Base-by-base conservation (phyloP, 2,113 vertebrate species). In the Oophaga pumilio region DNA sequence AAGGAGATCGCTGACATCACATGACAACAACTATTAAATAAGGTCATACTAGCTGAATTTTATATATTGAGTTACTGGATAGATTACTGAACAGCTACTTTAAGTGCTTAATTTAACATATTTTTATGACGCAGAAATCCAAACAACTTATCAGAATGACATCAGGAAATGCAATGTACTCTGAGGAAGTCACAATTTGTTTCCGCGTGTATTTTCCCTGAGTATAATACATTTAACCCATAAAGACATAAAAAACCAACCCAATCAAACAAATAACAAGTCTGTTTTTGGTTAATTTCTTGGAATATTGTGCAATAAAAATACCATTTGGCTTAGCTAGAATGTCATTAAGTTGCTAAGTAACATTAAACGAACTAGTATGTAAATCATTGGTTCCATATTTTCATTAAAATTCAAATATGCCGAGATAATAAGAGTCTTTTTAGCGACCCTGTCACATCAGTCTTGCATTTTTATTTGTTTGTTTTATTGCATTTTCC, bases 231-330 rank as follows among this genome's bases (percentile, higher is more conserved):
- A 74, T 22, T 13, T 73, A 57, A 74, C 71, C 26, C 52, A 71
- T 33, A 28, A 56, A 28, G 60, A 24, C 24, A 73, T 73, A 69
- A 68, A 87, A 66, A 56, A 68, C 53, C 2, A 5, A 43, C 43
- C 17, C 26, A 26, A 43, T 74, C 17, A 73, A 81, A 49, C 26
- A 60, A n/a, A 62, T 24, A 81, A 69, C 28, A 81, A 17, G 71
- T 81, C 20, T 81, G 78, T 73, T 82, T 87, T 59, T 81, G 77
- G 77, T 81, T 81, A 26, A 71, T 68, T 43, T 73, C 14, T 57
- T 87, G 76, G 60, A 20, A 43, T 4, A n/a, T 53, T 57, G 28
- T 82, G 50, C 53, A 84, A 84, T 84, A 59, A 59, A 59, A 59
- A 80, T 43, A 17, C 77, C 77, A 80, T 80, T 80, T 60, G 26